These are phyloP conservation scores for Lagocephalus sceleratus DNA, from an alignment of 2,797 vertebrate species.

Conservation along the genomic window DNA sequence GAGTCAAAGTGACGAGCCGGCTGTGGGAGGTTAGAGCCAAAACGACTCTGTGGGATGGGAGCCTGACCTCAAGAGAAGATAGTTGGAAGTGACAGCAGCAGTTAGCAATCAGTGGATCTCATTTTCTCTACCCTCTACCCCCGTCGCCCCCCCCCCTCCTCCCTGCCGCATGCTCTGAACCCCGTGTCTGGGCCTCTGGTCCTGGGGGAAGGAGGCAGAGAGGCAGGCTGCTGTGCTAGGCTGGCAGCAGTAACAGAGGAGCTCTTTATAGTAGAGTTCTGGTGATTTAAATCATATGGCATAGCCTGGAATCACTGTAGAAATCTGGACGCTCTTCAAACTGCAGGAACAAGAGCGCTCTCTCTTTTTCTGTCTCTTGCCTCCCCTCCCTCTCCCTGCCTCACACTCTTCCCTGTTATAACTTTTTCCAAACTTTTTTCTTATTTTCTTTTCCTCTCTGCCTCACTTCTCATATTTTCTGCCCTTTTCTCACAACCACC, in stretches of 20 bases:
- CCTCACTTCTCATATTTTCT: constrained; percentile 51
- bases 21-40: constrained; percentile 57
- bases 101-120: constrained; percentile 76
- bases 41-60: constrained; percentile 67
- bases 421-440: constrained; percentile 70
- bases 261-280: constrained; percentile 82
- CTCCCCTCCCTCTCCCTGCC: constrained; percentile 30
- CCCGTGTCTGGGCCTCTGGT: constrained; percentile 76
- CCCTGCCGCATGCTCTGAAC: constrained; percentile 57
- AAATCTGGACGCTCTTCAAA: constrained; percentile 81
- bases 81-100: constrained; percentile 74
- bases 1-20: constrained; percentile 56
- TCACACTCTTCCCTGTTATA: constrained; percentile 56
- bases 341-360: constrained; percentile 73
- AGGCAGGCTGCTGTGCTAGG: constrained; percentile 76
- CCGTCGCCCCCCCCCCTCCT: constrained; percentile 2
- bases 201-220: constrained; percentile 68
- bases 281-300: constrained; percentile 86
- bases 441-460: constrained; percentile 68
- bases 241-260: constrained; percentile 82
- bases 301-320: constrained; percentile 81
- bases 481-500: constrained; percentile 36
- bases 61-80: constrained; percentile 69
- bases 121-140: constrained; percentile 55
- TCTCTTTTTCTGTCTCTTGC: constrained; percentile 40